These are phyloP conservation scores for Oxytorus armatus DNA, from an alignment of 2,888 invertebrate genomes.

Conservation along the genomic window DNA sequence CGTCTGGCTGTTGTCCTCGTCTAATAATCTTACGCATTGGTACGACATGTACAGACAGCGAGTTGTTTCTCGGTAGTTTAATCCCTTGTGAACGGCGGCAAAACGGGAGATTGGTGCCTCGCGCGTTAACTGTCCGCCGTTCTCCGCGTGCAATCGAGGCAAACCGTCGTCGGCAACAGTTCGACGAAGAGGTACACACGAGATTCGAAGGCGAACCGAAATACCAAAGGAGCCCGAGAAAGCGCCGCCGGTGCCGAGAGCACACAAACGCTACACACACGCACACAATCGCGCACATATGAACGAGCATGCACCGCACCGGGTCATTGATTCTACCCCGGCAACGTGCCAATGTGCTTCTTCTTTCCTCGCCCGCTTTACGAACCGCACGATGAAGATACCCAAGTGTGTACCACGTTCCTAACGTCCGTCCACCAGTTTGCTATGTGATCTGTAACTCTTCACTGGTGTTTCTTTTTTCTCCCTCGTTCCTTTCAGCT, in stretches of 20 bases:
- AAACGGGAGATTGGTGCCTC: too few relatives aligned
- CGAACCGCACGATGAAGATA: constrained; percentile 16
- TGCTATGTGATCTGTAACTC: too few relatives aligned
- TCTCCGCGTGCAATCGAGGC: background rate
- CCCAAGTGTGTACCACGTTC: background rate
- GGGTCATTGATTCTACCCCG: constrained; percentile 81
- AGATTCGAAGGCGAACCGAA: constrained; percentile 57
- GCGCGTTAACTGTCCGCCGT: too few relatives aligned
- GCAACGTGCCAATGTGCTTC: constrained; percentile 79
- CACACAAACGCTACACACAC: background rate
- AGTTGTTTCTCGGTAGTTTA: too few relatives aligned
- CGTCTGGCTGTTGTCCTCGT: too few relatives aligned
- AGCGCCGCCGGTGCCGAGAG: constrained; percentile 53
- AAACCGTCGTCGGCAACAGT: constrained; percentile 13
- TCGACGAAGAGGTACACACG: background rate
- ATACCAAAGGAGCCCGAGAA: constrained; percentile 54
- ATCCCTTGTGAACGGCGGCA: too few relatives aligned
- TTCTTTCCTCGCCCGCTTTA: constrained; percentile 61
- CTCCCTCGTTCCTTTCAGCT: too few relatives aligned
- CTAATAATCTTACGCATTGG: too few relatives aligned
- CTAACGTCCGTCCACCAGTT: too few relatives aligned
- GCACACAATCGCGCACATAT: background rate
- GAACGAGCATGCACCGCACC: too few relatives aligned
- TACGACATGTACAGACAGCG: too few relatives aligned
- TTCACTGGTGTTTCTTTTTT: too few relatives aligned